phyloP scores from a whole-genome alignment of 1,140 invertebrate genomes.

The Drosophila nigrodunni region DNA sequence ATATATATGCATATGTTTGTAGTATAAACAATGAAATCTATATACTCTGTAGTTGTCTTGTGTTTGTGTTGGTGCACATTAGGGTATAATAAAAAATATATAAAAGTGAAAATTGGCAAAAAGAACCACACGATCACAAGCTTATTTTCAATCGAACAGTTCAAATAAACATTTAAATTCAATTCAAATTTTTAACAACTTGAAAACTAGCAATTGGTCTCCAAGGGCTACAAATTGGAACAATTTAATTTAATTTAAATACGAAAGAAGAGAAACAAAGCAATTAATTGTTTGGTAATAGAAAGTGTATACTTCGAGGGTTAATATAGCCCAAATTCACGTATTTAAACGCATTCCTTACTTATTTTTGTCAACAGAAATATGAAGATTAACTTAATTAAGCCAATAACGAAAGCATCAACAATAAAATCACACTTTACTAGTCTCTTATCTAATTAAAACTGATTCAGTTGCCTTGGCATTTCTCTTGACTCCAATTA shows the following conservation, averaged over 20 bases:
- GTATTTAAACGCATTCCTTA: background rate
- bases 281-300: background rate
- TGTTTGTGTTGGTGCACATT: conserved; percentile 11
- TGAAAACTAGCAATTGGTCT: conserved; percentile 15
- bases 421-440: background rate
- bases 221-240: background rate
- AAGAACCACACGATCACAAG: conserved; percentile 23
- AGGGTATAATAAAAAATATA: conserved; percentile 36
- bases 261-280: background rate
- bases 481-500: background rate
- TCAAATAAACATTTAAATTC: conserved; percentile 60
- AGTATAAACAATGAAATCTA: conserved; percentile 7
- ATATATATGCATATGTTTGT: conserved; percentile 2
- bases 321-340: background rate
- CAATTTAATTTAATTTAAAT: conserved; percentile 2
- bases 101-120: conserved; percentile 34
- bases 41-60: conserved; percentile 2
- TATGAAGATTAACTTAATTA: background rate
- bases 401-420: background rate
- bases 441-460: background rate
- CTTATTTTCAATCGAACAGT: conserved; percentile 29
- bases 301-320: no score
- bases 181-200: conserved; percentile 46
- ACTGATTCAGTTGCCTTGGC: background rate
- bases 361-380: background rate